Base-by-base conservation (phyloP, 2,797 vertebrate species). In the Pangasius mekongensis region DNA sequence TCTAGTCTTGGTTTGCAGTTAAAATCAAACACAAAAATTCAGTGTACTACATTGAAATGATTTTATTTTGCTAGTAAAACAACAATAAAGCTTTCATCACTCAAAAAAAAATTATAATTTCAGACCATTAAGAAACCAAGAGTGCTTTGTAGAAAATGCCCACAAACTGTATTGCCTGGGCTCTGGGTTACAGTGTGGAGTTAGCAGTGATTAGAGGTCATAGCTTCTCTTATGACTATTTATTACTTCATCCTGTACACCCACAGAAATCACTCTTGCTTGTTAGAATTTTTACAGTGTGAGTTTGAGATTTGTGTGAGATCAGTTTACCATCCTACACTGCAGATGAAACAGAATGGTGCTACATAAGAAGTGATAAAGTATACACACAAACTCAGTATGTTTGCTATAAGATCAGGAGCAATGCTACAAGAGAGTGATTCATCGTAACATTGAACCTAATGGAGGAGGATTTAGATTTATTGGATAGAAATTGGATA, bases 401-500 rank as follows among this genome's bases (percentile, higher is more conserved):
- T 88, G 66, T 71, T 82, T 86, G 64, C 74, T 86, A 69, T 82
- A 89, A 52, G 77, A 89, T 74, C 76, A 67, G 24, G 71, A 86
- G 36, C 77, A 82, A 82, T 89, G 87, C 80, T 86, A 67, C 67
- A 74, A 64, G 74, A 88, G 76, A 76, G 18, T 83, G 84, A 86
- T 89, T 82, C 84, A 89, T 82, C 64, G 58, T 76, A 73, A 76
- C 73, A 36, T 33, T 86, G 86, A 84, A 84, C 76, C 58, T 84
- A 89, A 87, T 78, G 86, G 52, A 36, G n/a, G 64, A 60, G 81
- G 36, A 64, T 87, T 87, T 87, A 83, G 84, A 86, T 87, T 87
- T 87, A 87, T 87, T 84, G 64, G 82, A 84, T 66, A 84, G 81
- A 84, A 89, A 89, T 56, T 81, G 73, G 71, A 88, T 89, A 87